Evolutionary conservation across 2,113 vertebrate genomes (phyloP).

Genomic region (Dasypus novemcinctus): DNA sequence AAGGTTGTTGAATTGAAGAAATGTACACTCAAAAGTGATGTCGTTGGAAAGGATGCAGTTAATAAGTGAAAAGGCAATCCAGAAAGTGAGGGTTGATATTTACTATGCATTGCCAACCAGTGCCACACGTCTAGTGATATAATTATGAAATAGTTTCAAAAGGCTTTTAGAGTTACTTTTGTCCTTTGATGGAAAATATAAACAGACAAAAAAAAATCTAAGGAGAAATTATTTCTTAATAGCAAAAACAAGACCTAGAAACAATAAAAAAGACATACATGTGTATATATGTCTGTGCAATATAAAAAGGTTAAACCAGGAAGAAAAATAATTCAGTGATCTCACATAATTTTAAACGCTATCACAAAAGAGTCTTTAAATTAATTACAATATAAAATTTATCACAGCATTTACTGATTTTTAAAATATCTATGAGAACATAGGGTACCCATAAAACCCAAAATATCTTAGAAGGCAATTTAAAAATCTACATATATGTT

Average conservation of each 20-base stretch:
- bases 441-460: neutral
- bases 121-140: neutral
- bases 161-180: too few relatives aligned
- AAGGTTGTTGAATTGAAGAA: neutral
- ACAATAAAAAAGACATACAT: neutral
- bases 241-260: neutral
- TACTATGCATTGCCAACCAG: neutral
- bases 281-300: too few relatives aligned
- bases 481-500: neutral
- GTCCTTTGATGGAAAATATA: too few relatives aligned
- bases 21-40: neutral
- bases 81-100: too few relatives aligned
- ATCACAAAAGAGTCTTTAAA: too few relatives aligned
- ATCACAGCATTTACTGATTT: neutral
- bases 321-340: neutral
- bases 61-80: neutral
- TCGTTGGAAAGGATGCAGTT: neutral
- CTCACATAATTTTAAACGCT: too few relatives aligned
- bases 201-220: neutral
- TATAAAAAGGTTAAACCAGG: neutral
- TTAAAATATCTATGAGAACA: neutral
- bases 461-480: neutral
- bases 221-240: neutral
- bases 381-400: neutral
- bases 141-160: too few relatives aligned